Conservation (phyloP, 2,797 vertebrate species). For the Crypturellus tataupa region DNA sequence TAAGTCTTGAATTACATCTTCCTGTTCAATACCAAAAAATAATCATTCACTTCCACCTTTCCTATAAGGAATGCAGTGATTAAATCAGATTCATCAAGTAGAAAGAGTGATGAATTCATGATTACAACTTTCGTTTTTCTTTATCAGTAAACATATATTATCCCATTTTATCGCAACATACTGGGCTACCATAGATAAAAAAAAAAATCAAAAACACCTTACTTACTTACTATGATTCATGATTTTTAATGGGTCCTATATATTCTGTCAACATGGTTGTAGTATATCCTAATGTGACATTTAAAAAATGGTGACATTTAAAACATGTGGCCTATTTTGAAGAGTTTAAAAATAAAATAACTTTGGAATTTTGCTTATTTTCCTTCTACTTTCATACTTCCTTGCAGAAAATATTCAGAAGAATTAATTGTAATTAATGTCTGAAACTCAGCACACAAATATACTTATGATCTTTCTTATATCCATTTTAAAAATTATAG, state of each 20-base stretch:
- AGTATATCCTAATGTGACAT: neutral
- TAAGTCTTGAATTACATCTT: neutral
- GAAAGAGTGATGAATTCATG: neutral
- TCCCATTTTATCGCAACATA: fast-evolving
- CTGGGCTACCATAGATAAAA: neutral
- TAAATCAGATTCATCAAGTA: neutral
- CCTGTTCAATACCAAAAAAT: neutral
- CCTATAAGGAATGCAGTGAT: neutral
- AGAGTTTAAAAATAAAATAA: neutral
- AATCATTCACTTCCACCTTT: neutral
- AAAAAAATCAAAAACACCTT: neutral
- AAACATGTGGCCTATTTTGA: neutral
- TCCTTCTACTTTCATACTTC: conserved; percentile 22
- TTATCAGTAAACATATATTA: neutral
- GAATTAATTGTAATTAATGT: neutral
- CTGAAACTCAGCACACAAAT: neutral
- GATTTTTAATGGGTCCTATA: neutral
- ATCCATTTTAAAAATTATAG: neutral
- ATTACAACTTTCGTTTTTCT: neutral
- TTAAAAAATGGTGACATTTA: neutral
- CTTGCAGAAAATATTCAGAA: conserved; percentile 23
- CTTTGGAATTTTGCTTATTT: neutral
- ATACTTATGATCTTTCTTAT: neutral
- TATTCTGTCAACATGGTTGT: neutral
- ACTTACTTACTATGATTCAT: neutral